Evolutionary conservation across 2,888 invertebrate genomes (phyloP).

Genomic region (Scrobipalpa atriplicella): DNA sequence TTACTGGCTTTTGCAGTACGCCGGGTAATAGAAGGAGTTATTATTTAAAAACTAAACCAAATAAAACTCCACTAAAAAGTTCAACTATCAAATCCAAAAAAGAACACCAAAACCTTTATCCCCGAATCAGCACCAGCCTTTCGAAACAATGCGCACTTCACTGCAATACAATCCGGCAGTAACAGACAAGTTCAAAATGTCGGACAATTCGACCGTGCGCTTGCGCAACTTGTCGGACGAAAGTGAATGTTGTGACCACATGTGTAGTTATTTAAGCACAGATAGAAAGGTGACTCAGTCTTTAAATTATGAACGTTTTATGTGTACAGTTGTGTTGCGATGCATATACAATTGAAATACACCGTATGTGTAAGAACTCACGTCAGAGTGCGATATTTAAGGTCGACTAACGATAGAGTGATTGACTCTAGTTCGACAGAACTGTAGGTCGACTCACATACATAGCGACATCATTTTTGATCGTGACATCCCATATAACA

Average conservation of each 20-base stretch:
- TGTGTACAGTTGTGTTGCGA: neutral
- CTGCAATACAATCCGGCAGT: conserved; percentile 26
- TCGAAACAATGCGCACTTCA: conserved; percentile 30
- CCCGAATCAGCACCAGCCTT: neutral
- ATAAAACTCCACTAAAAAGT: neutral
- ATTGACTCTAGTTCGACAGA: too few species aligned
- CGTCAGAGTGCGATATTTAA: too few species aligned
- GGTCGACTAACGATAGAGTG: too few species aligned
- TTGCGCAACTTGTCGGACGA: conserved; percentile 38
- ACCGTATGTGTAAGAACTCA: too few species aligned
- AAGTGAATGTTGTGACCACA: conserved; percentile 42
- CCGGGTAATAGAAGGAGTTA: too few species aligned
- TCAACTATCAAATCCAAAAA: neutral
- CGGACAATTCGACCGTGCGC: conserved; percentile 36
- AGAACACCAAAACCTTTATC: neutral
- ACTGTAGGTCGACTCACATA: too few species aligned
- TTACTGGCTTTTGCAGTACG: too few species aligned
- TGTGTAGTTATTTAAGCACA: conserved; percentile 21
- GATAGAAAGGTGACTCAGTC: conserved; percentile 12
- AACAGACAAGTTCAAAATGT: conserved; percentile 44
- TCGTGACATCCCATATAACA: too few species aligned
- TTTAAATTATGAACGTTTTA: conserved; percentile 13
- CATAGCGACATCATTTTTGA: too few species aligned
- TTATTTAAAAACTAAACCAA: too few species aligned
- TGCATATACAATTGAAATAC: neutral